Percentiles rank a stretch among this genome's conserved stretches.
Evolutionary conservation across 2,113 vertebrate species (phyloP).

Genomic region (Bagarius yarrelli): DNA sequence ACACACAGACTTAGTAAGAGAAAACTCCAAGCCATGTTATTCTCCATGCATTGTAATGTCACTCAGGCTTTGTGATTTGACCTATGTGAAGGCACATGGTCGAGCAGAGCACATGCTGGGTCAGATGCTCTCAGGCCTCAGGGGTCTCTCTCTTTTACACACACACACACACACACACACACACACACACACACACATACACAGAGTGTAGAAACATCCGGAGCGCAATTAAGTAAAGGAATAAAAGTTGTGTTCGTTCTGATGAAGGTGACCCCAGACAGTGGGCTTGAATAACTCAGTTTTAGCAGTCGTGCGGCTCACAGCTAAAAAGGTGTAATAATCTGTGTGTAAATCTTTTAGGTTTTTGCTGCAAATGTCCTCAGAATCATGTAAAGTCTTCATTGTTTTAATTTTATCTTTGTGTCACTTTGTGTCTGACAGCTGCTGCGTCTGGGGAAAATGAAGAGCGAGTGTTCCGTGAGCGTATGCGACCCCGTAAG

Average conservation of each 20-base stretch:
- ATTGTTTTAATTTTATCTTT: background rate
- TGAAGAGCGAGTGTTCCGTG: conserved; percentile 95
- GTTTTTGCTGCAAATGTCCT: no score
- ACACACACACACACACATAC: conserved; percentile 31
- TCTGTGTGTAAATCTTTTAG: background rate
- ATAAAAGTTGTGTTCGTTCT: conserved; percentile 51
- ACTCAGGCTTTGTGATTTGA: conserved; percentile 36
- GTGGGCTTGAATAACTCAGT: conserved; percentile 10
- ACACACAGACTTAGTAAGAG: background rate
- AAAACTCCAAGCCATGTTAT: background rate
- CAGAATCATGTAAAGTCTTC: background rate
- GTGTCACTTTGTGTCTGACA: conserved; percentile 31
- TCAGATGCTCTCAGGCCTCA: conserved; percentile 46
- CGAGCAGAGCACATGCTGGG: conserved; percentile 38
- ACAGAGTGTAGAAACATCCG: conserved; percentile 31
- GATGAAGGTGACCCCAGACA: conserved; percentile 32
- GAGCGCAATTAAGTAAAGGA: conserved; percentile 22
- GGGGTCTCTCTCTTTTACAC: background rate
- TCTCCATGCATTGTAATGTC: conserved; percentile 13
- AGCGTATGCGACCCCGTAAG: conserved; percentile 90
- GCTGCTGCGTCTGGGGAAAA: conserved; percentile 86
- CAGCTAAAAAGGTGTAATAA: background rate
- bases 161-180: conserved; percentile 42
- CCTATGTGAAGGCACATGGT: conserved; percentile 40
- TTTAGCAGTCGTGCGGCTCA: background rate